phyloP scores from a whole-genome alignment of 2,113 vertebrate genomes.

The Maccullochella peelii region DNA sequence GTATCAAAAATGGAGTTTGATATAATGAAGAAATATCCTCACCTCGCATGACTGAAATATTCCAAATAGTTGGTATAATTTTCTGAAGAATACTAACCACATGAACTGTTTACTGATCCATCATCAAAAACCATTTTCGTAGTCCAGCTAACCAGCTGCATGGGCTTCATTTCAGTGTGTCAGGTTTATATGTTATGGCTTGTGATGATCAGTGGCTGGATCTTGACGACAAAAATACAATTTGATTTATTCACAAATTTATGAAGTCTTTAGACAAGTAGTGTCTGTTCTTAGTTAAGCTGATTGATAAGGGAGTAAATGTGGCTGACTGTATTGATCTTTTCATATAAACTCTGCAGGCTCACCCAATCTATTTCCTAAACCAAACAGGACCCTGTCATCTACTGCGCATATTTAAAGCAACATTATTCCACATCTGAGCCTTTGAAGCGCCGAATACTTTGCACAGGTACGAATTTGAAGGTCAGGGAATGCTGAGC shows the following conservation, averaged over 20 bases:
- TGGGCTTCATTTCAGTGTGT: constrained; percentile 15
- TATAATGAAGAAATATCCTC: too few relatives aligned
- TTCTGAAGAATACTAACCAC: constrained; percentile 1
- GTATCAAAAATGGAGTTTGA: too few relatives aligned
- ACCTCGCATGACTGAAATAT: constrained; percentile 21
- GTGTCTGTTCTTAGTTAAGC: constrained; percentile 31
- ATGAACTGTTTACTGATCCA: constrained; percentile 32
- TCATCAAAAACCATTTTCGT: constrained; percentile 26
- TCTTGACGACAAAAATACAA: constrained; percentile 35
- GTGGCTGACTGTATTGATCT: constrained; percentile 48
- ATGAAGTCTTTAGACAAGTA: constrained; percentile 19
- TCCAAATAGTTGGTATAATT: constrained; percentile 35
- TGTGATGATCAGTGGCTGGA: constrained; percentile 50
- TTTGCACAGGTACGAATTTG: constrained; percentile 58
- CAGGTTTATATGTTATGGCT: constrained; percentile 33
- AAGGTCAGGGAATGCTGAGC: constrained; percentile 35
- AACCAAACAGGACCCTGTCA: constrained; percentile 32
- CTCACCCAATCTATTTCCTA: constrained; percentile 32
- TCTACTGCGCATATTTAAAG: constrained; percentile 27
- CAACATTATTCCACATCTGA: constrained; percentile 18
- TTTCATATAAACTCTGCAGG: constrained; percentile 26
- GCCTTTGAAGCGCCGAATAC: constrained; percentile 54
- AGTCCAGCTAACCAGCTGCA: neutral
- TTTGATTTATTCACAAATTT: constrained; percentile 39
- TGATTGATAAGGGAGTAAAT: constrained; percentile 35